These are phyloP conservation scores for Carpatolechia fugitivella DNA, from an alignment of 2,888 invertebrate genomes.

Conservation along the genomic window DNA sequence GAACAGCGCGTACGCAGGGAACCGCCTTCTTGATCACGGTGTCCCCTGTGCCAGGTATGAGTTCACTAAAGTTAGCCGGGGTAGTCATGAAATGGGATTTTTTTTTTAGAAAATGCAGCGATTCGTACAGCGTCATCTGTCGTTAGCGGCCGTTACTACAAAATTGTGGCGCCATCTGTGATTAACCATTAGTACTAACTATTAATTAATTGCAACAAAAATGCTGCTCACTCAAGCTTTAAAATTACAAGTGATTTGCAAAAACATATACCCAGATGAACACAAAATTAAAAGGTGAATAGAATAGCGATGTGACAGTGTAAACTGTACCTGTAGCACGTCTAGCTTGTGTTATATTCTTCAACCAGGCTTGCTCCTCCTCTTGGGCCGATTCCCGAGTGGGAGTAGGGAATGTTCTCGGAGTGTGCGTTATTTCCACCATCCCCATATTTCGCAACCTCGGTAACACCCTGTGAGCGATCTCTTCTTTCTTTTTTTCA, in stretches of 20 bases:
- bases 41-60: slow-evolving; percentile 16
- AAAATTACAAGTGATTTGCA: no score
- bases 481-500: slow-evolving; percentile 55
- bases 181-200: not conserved
- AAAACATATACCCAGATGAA: no score
- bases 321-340: slow-evolving; percentile 79
- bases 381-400: slow-evolving; percentile 84
- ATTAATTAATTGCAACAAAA: not conserved
- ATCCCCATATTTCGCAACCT: slow-evolving; percentile 77
- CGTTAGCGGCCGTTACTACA: not conserved
- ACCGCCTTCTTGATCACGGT: slow-evolving; percentile 15
- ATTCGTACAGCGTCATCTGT: slow-evolving; percentile 4
- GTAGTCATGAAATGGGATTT: not conserved
- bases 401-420: slow-evolving; percentile 89
- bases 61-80: not conserved
- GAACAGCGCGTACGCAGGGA: slow-evolving; percentile 19
- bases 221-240: no score
- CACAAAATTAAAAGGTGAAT: no score
- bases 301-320: no score
- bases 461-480: slow-evolving; percentile 67
- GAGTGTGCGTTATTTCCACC: slow-evolving; percentile 85
- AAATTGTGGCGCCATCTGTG: no score
- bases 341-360: slow-evolving; percentile 86
- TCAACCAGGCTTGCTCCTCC: slow-evolving; percentile 89
- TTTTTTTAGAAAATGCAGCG: not conserved